phyloP scores from a whole-genome alignment of 1,140 invertebrate species.

The Drosophila ercepeae region DNA sequence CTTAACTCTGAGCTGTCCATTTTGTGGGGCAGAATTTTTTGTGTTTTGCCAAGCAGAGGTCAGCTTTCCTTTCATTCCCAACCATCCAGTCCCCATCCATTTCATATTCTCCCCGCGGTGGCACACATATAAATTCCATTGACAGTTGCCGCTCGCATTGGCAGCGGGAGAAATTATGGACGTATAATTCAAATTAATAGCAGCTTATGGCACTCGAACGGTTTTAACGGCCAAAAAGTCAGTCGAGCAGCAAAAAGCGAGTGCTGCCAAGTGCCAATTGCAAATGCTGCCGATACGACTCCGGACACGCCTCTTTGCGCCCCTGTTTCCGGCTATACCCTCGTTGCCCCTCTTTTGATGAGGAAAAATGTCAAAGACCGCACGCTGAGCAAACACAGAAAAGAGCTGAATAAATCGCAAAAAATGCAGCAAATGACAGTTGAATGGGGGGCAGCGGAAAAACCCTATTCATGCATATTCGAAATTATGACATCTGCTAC shows the following conservation, averaged over 20 bases:
- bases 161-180: conserved; percentile 63
- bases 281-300: conserved; percentile 16
- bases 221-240: conserved; percentile 77
- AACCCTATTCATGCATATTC: conserved; percentile 39
- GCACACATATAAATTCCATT: conserved; percentile 63
- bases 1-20: conserved; percentile 21
- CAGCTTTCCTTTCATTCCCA: too few relatives aligned
- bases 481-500: conserved; percentile 37
- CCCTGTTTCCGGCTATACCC: neutral
- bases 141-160: conserved; percentile 45
- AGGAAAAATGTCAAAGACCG: conserved; percentile 28
- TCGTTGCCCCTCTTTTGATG: neutral
- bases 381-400: conserved; percentile 56
- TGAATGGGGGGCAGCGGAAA: neutral
- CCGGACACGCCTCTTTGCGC: conserved; percentile 4
- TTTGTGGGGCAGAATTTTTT: conserved; percentile 19
- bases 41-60: conserved; percentile 2
- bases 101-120: neutral
- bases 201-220: conserved; percentile 78
- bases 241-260: conserved; percentile 54
- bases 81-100: neutral
- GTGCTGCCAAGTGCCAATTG: conserved; percentile 60
- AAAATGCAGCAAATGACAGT: conserved; percentile 7
- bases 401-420: conserved; percentile 2
- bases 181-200: conserved; percentile 81